phyloP scores from a whole-genome alignment of 2,113 vertebrate genomes.

The Archilochus colubris region DNA sequence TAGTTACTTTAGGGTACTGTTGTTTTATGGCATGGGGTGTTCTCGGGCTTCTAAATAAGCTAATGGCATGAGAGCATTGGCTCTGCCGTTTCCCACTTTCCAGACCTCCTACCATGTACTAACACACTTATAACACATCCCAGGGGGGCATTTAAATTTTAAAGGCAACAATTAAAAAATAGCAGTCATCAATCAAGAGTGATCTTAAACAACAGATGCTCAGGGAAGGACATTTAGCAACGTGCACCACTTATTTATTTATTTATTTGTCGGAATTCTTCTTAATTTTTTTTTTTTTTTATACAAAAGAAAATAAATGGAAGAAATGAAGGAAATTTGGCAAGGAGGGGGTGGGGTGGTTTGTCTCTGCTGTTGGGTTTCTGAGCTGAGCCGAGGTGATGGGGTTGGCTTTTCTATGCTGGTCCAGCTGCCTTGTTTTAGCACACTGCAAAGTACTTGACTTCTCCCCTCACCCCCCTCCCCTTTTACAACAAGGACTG shows the following conservation, averaged over 20 bases:
- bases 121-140: constrained; percentile 79
- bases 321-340: not conserved
- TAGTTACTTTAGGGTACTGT: constrained; percentile 63
- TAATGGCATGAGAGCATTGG: constrained; percentile 58
- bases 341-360: fast-evolving
- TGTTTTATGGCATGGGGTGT: constrained; percentile 60
- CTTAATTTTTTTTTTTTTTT: not conserved
- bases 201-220: constrained; percentile 81
- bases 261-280: constrained; percentile 53
- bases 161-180: constrained; percentile 86
- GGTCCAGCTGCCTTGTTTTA: constrained; percentile 13
- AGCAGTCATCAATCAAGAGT: constrained; percentile 80
- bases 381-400: not conserved
- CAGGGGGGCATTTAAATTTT: constrained; percentile 82
- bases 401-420: not conserved
- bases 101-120: constrained; percentile 75
- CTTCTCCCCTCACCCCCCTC: constrained; percentile 16
- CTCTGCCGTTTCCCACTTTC: constrained; percentile 73
- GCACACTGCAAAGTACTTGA: constrained; percentile 48
- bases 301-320: not conserved
- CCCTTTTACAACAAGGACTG: constrained; percentile 68
- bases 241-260: constrained; percentile 73
- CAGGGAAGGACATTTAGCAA: constrained; percentile 71
- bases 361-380: not conserved
- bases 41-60: constrained; percentile 50